Evolutionary conservation across 2,797 vertebrate species (phyloP), one percentile per base, ranked within the genome.

Genomic region (Atherinosoma microstoma): DNA sequence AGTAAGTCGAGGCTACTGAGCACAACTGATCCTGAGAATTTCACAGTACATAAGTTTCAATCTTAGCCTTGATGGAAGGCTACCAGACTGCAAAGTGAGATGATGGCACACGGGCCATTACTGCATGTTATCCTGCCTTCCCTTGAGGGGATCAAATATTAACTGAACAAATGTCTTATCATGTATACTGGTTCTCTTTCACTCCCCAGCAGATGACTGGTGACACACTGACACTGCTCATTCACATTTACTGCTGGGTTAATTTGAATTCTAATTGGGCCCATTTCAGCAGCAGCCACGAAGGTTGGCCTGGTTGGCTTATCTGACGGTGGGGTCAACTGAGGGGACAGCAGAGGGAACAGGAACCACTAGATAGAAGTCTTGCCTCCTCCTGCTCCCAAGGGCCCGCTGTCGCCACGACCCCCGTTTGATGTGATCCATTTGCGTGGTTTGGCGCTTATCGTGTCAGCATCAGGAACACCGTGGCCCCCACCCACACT

Each of bases 11-110:
- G 87, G 89, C 91, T 91, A 91, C 92, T 88, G 88, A 94, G 93
- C 93, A 94, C 92, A 92, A 93, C 93, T 93, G 94, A 95, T 94
- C 93, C 91, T 71, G 51, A 91, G 91, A 94, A 93, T 94, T 94
- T 93, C 92, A 93, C 91, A 94, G 90, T 93, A 94, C 94, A 94
- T 93, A 93, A 94, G 92, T 93, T 94, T 94, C 92, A 94, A 93
- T 94, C 93, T 93, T 83, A 84, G 91, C 89, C 84, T 80, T 84
- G 91, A 92, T 91, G 91, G 92, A 91, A 90, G 91, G 87, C 86
- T 84, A 92, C 84, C 89, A 88, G 91, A 92, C 90, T 92, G 91
- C 89, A 89, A 87, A 92, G 88, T 82, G 83, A 92, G 90, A 86
- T 91, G 88, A 83, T 81, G 87, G 78, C 82, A 80, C 87, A 86